phyloP scores from a whole-genome alignment of 2,888 invertebrate species.

The Agrotis ipsilon region DNA sequence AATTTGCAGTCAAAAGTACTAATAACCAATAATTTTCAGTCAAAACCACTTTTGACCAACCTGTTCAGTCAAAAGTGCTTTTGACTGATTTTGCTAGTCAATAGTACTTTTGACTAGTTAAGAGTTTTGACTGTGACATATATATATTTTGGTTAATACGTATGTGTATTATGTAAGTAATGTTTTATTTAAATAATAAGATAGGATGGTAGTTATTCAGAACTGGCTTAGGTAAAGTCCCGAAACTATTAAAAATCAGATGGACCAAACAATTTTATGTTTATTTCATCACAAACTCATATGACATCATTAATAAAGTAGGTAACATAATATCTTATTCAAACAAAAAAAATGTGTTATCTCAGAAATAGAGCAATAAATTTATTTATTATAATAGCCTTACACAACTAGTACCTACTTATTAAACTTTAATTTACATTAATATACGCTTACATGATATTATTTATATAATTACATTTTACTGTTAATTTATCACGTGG shows the following conservation, averaged over 20 bases:
- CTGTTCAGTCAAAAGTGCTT: no score
- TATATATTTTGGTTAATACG: no score
- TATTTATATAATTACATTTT: conserved; percentile 80
- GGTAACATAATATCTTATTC: conserved; percentile 73
- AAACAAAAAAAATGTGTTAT: conserved; percentile 74
- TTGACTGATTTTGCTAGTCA: no score
- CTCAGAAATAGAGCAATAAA: conserved; percentile 74
- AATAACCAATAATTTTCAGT: no score
- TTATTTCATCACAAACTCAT: conserved; percentile 85
- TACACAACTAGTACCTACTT: conserved; percentile 74
- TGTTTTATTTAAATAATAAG: neutral
- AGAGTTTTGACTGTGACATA: no score
- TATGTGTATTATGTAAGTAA: no score
- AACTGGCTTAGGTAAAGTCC: conserved; percentile 1
- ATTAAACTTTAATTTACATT: conserved; percentile 79
- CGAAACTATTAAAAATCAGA: conserved; percentile 30
- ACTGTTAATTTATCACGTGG: conserved; percentile 88
- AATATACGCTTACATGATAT: conserved; percentile 67
- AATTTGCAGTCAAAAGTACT: no score
- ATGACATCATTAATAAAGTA: conserved; percentile 78
- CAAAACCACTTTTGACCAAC: no score
- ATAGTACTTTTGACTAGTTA: no score
- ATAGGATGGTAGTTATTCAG: neutral
- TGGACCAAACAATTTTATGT: conserved; percentile 84
- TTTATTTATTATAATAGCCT: conserved; percentile 78